These are phyloP conservation scores for Polypterus bichir DNA, from an alignment of 2,113 vertebrate species.

Conservation along the genomic window DNA sequence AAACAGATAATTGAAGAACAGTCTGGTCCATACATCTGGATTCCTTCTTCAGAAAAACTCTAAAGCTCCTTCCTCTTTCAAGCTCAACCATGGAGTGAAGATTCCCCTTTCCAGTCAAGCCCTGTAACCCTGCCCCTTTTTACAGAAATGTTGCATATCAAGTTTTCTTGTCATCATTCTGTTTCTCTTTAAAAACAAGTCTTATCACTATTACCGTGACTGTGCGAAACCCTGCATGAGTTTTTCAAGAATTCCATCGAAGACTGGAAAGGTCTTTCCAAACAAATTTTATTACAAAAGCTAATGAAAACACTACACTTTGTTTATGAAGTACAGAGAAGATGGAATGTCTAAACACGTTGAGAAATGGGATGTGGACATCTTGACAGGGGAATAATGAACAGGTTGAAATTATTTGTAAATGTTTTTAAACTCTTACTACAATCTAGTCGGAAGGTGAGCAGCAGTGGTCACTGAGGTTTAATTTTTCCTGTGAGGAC, in stretches of 20 bases:
- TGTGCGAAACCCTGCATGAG: conserved; percentile 95
- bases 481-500: conserved; percentile 37
- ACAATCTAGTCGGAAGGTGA: conserved; percentile 32
- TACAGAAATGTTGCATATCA: conserved; percentile 91
- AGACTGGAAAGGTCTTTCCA: conserved; percentile 65
- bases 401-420: conserved; percentile 50
- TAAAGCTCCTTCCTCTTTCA: conserved; percentile 53
- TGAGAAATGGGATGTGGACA: conserved; percentile 29
- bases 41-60: conserved; percentile 95
- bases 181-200: conserved; percentile 84
- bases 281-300: conserved; percentile 40
- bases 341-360: conserved; percentile 38
- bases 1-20: conserved; percentile 98
- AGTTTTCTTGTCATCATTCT: conserved; percentile 96
- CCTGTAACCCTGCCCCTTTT: conserved; percentile 69
- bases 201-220: conserved; percentile 82
- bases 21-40: conserved; percentile 98
- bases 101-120: conserved; percentile 48
- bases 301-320: conserved; percentile 28
- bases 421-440: conserved; percentile 52
- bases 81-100: conserved; percentile 53
- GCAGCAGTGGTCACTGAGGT: conserved; percentile 39
- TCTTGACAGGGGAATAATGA: conserved; percentile 33
- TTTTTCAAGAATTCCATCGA: conserved; percentile 72
- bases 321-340: conserved; percentile 36